A percentile compares a stretch with the other conserved stretches of the same genome.
phyloP scores from a whole-genome alignment of 2,113 vertebrate genomes.

The Gila orcuttii region DNA sequence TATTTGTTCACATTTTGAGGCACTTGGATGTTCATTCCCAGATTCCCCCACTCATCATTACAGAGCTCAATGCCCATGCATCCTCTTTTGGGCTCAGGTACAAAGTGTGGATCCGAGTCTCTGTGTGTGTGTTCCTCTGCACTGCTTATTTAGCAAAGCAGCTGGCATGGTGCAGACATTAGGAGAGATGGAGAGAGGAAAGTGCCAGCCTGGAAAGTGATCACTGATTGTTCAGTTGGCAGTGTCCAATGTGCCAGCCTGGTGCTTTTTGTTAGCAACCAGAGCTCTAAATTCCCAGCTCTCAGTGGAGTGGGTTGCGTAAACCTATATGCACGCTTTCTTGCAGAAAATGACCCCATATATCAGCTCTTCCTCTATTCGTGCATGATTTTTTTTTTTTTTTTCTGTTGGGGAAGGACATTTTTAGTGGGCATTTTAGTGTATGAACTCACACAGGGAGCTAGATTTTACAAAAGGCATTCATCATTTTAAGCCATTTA shows the following conservation, averaged over 20 bases:
- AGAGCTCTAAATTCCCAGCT: constrained; percentile 45
- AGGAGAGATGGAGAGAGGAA: constrained; percentile 71
- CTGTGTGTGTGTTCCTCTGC: constrained; percentile 49
- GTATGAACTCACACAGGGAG: constrained; percentile 39
- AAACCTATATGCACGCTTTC: constrained; percentile 57
- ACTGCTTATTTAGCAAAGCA: constrained; percentile 68
- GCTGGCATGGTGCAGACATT: constrained; percentile 71
- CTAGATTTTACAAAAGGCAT: background rate
- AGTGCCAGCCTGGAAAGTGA: constrained; percentile 72
- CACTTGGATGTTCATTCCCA: constrained; percentile 16
- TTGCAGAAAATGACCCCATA: constrained; percentile 42
- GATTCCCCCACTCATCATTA: constrained; percentile 42
- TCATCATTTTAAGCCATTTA: background rate
- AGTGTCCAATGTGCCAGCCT: constrained; percentile 69
- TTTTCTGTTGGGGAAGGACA: constrained; percentile 67
- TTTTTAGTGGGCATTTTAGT: constrained; percentile 66
- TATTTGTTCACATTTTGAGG: constrained; percentile 37
- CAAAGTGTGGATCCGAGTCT: constrained; percentile 52
- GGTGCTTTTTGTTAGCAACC: constrained; percentile 63
- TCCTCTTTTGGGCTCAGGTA: constrained; percentile 58
- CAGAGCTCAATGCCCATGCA: constrained; percentile 33
- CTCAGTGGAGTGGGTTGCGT: constrained; percentile 40
- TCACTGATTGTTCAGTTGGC: constrained; percentile 78
- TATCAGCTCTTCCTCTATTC: constrained; percentile 52
- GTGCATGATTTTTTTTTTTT: constrained; percentile 54